Evolutionary conservation across 2,888 invertebrate species (phyloP), one percentile per base, ranked within the genome.

Genomic region (Muschampia plurimacula): DNA sequence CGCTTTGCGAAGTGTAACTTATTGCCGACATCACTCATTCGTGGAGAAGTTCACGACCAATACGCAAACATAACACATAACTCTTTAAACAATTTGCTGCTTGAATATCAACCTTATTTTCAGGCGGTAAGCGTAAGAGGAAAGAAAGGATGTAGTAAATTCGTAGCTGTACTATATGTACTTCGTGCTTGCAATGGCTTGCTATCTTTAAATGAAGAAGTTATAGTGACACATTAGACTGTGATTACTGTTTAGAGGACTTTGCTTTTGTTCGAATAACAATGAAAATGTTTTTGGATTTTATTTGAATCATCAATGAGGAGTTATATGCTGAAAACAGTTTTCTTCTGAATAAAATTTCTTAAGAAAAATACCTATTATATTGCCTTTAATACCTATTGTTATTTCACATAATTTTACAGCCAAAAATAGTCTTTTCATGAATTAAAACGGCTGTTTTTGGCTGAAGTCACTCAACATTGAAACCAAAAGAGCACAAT

Each of bases 11-110:
- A 82, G 79, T 81, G 78, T 83, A 83, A 89, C 79, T 83, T 89
- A 89, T 87, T 82, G 78, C 82, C 75, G 75, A 76, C 85, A 89
- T 88, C 89, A 86, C 82, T 89, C 86, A 88, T 83, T 79, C 78
- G 73, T 72, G 71, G 69, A 70, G 74, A 74, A 74, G 76, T 77
- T 78, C 78, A 79, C 81, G 77, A 79, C 76, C 79, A 78, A 65
- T 70, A 60, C 71, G 22, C 66, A 10, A 71, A 65, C 65, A 65
- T 22, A 59, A 49, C 22, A 1, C 8, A 9, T 39, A 15, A 36
- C 12, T 49, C 7, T 57, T 12, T 4, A 7, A 36, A 57, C 32
- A 79, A 78, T 76, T 83, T 81, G 81, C 81, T 79, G 79, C 79
- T 81, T 76, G 74, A 69, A 64, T 32, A 65, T 78, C 72, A 79